Conservation (phyloP, 53 echinoderm and acorn worm species). For the Paracentrotus lividus region DNA sequence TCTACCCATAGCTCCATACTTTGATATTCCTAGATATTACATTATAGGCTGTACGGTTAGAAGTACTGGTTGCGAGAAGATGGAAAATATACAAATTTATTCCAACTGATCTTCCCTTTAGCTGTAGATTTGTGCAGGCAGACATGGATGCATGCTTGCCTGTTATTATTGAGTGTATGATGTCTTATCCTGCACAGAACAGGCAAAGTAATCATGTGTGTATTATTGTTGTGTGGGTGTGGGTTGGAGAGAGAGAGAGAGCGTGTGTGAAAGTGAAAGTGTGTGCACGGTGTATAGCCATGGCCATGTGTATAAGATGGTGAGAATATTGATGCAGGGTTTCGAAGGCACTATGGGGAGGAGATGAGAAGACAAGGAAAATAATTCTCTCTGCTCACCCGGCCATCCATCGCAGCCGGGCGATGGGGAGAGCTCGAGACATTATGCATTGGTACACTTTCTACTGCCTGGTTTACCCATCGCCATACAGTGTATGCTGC, state of each 20-base stretch:
- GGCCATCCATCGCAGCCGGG: no score
- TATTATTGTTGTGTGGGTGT: constrained; percentile 56
- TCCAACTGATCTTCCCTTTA: constrained; percentile 20
- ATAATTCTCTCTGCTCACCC: constrained; percentile 40
- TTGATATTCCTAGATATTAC: constrained; percentile 19
- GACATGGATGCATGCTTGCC: constrained; percentile 31
- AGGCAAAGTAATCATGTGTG: constrained; percentile 43
- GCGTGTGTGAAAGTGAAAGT: constrained; percentile 32
- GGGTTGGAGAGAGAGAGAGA: neutral
- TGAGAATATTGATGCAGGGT: constrained; percentile 56
- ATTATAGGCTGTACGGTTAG: constrained; percentile 14
- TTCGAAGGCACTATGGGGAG: constrained; percentile 11
- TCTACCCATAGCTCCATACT: neutral
- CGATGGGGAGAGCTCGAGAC: constrained; percentile 1
- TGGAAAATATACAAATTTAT: constrained; percentile 56
- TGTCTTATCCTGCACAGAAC: constrained; percentile 2
- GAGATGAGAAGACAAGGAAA: constrained; percentile 43
- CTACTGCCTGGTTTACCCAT: neutral
- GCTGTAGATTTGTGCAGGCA: constrained; percentile 28
- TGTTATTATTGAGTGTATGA: constrained; percentile 48
- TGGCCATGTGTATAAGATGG: constrained; percentile 48
- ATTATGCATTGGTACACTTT: constrained; percentile 47
- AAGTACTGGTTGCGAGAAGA: constrained; percentile 1
- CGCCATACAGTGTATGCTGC: constrained; percentile 49
- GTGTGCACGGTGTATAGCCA: constrained; percentile 37